Percentiles rank a stretch among this genome's conserved stretches.
phyloP scores from a whole-genome alignment of 2,113 vertebrate genomes.

The Tretioscincus oriximinensis region DNA sequence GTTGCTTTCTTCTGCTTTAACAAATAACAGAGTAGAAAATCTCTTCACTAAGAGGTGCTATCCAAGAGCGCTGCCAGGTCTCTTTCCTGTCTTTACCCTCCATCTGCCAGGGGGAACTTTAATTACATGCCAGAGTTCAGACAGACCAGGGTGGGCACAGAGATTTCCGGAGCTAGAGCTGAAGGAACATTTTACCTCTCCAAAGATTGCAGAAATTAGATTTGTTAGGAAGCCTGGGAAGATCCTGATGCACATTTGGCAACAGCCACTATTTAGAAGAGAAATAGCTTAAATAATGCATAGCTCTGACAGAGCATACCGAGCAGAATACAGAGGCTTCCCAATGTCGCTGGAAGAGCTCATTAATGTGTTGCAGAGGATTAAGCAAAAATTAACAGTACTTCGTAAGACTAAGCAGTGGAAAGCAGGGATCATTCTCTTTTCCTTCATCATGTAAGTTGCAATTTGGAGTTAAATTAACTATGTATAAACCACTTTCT shows the following conservation, averaged over 20 bases:
- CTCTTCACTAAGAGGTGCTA: slow-evolving; percentile 47
- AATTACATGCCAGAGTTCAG: slow-evolving; percentile 56
- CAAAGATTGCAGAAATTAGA: not conserved
- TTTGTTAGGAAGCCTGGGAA: not conserved
- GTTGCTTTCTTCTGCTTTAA: slow-evolving; percentile 58
- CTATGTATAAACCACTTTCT: too few species aligned
- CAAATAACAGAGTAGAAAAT: slow-evolving; percentile 63
- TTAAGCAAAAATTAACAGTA: too few species aligned
- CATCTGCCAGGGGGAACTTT: slow-evolving; percentile 54
- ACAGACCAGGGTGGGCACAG: slow-evolving; percentile 44
- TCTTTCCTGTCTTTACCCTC: slow-evolving; percentile 58
- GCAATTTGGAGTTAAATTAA: too few species aligned
- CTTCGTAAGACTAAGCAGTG: too few species aligned
- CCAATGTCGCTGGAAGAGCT: too few species aligned
- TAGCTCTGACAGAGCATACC: too few species aligned
- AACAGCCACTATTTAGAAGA: not conserved
- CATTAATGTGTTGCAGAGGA: too few species aligned
- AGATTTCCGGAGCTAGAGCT: slow-evolving; percentile 39
- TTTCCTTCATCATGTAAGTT: too few species aligned
- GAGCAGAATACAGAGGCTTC: too few species aligned
- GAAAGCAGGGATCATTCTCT: too few species aligned
- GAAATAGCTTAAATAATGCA: not conserved
- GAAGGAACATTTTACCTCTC: not conserved
- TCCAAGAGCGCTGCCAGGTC: slow-evolving; percentile 43
- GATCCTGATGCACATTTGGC: not conserved